Evolutionary conservation across 2,797 vertebrate species (phyloP), one percentile per base, ranked within the genome.

Genomic region (Hydrolagus colliei): DNA sequence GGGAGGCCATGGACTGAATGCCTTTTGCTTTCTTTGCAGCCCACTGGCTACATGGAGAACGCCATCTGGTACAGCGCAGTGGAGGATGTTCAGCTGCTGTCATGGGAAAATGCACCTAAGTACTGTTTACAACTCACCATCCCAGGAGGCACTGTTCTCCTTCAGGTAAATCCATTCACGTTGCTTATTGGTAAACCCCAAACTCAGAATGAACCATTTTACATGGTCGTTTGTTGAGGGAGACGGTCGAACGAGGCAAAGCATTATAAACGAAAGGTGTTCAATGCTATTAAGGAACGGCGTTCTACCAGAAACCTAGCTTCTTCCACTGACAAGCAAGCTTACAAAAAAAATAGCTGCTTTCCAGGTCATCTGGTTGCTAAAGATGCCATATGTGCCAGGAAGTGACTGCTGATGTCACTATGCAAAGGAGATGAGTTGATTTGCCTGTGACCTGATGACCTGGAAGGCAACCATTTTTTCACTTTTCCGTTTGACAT

Each of bases 121-220:
- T 99, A 99, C 93, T 99, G 98, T 91, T 96, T 99, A 94, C 98
- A 99, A 94, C 97, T 99, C 89, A 97, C 97, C 11, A 93, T 99
- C 91, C 97, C 97, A 0, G 98, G 97, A 86, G 97, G 97, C 27
- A 99, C 97, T 2, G 94, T 99, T 90, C 93, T 99, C 87, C 93
- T 99, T 87, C 98, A 99, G 97, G 98, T 99, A 96, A 86, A 9
- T 10, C 41, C 12, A 67, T 18, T 18, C 9, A 11, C 18, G 11
- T 27, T 20, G 63, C 16, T 32, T 41, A 9, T 52, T 20, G 65
- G n/a, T 27, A 84, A 41, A 71, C 32, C 12, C 27, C 20, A 82
- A 71, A 68, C 16, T 84, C 27, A 41, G 32, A 7, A 2, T 67
- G 52, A 68, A n/a, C 65, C 16, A 35, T 41, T 80, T 84, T 67